These are phyloP conservation scores for Sebastes variabilis DNA, from an alignment of 2,797 vertebrate species.

Conservation along the genomic window DNA sequence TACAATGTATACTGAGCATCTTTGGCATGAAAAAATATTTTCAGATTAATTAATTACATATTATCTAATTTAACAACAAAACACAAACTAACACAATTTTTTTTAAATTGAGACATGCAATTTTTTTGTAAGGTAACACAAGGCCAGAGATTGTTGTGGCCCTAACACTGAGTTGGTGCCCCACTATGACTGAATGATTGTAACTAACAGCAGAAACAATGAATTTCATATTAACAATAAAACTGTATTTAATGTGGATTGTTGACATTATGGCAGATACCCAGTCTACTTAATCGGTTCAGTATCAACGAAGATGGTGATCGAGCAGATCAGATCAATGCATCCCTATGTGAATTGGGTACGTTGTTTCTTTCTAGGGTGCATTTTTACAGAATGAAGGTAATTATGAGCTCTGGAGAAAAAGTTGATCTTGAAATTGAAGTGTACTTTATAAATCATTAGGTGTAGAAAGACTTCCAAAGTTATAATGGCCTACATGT, in stretches of 20 bases:
- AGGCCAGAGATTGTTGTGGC: too few species aligned
- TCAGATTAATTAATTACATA: too few species aligned
- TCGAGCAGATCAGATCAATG: neutral
- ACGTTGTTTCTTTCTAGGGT: neutral
- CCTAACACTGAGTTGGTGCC: too few species aligned
- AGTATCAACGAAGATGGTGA: neutral
- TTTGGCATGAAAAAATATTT: too few species aligned
- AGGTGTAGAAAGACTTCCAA: slow-evolving; percentile 13
- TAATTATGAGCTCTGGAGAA: neutral
- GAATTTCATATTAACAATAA: neutral
- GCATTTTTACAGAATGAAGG: neutral
- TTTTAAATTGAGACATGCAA: too few species aligned
- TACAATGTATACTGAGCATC: too few species aligned
- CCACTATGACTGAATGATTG: too few species aligned
- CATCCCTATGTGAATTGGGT: neutral
- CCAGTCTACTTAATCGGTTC: neutral
- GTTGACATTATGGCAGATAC: neutral
- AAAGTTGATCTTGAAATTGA: neutral
- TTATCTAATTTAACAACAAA: too few species aligned
- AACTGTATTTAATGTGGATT: neutral
- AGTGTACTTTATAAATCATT: slow-evolving; percentile 6
- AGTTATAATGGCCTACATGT: neutral
- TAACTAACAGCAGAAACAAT: too few species aligned
- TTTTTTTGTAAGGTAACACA: too few species aligned
- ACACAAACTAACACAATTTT: too few species aligned